These are phyloP conservation scores for Lutraria lutraria DNA, from an alignment of 2,888 invertebrate species.

Conservation along the genomic window DNA sequence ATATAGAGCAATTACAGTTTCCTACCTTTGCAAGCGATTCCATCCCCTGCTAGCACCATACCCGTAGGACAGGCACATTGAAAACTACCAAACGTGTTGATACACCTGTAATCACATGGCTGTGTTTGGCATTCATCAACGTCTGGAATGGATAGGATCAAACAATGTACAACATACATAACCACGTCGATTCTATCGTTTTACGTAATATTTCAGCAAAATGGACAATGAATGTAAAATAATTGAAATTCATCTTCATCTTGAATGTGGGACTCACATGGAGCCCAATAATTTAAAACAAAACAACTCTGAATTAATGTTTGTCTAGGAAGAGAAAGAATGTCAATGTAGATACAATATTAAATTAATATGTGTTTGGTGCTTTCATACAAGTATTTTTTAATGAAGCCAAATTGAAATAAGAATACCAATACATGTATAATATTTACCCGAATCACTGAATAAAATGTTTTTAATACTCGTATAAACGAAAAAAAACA, in stretches of 20 bases:
- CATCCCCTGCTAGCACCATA: constrained; percentile 66
- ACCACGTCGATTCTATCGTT: neutral
- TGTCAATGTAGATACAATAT: too few species aligned
- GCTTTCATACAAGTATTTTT: too few species aligned
- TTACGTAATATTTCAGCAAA: neutral
- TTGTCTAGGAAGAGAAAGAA: too few species aligned
- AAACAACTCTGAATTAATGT: too few species aligned
- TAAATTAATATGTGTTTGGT: too few species aligned
- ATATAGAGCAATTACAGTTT: neutral
- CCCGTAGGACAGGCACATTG: constrained; percentile 74
- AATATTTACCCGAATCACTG: too few species aligned
- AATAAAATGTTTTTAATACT: too few species aligned
- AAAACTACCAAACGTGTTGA: constrained; percentile 75
- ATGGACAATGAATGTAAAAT: neutral
- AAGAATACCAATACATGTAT: too few species aligned
- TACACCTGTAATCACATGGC: constrained; percentile 71
- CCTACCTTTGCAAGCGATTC: constrained; percentile 70
- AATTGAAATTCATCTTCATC: neutral
- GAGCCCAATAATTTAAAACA: neutral
- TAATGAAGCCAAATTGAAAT: too few species aligned
- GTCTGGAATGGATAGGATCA: constrained; percentile 59
- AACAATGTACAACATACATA: neutral
- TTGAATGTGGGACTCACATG: neutral
- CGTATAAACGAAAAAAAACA: too few species aligned
- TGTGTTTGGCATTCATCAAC: constrained; percentile 71